Evolutionary conservation across 1,140 invertebrate species (phyloP), one percentile per base, ranked within the genome.

Genomic region (Drosophila takahashii): DNA sequence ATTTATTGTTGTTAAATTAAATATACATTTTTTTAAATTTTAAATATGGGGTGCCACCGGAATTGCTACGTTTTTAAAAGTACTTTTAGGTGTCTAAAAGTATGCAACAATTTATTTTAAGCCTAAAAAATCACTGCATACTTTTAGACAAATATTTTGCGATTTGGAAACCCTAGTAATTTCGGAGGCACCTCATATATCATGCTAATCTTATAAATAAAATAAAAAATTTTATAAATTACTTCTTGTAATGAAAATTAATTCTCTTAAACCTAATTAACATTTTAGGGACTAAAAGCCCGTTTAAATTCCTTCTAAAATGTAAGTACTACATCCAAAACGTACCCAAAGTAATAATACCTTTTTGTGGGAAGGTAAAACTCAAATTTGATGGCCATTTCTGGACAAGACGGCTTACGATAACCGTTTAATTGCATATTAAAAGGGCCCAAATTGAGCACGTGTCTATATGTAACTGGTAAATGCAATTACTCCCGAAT

Each of bases 381-480:
- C 16, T 8, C 27, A 9, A 48, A 34, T 62, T 48, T 41, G n/a
- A 50, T 50, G 61, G 36, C 36, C 36, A 27, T 15, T 64, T 51
- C 59, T 65, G 59, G 64, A 36, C 64, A 41, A 50, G 29, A 48
- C 4, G 51, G 56, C 44, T 15, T 56, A 53, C 54, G 57, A 77
- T 79, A 72, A 77, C 75, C 48, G 42, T 76, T 69, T 89, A 83
- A 83, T 87, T 83, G 62, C 71, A 65, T 64, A 76, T 79, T 72
- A 73, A 83, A 83, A 64, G 26, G 29, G 15, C 37, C 57, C 44
- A 62, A 79, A 56, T 27, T 54, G 27, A 44, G 39, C 27, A 18
- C 29, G 57, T 58, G 52, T 52, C 34, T 47, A 18, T 29, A 27
- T 64, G 18, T 34, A 39, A 26, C 10, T 36, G 32, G 39, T 11